Evolutionary conservation across 2,113 vertebrate genomes (phyloP), one percentile per base, ranked within the genome.

Genomic region (Apteryx mantelli): DNA sequence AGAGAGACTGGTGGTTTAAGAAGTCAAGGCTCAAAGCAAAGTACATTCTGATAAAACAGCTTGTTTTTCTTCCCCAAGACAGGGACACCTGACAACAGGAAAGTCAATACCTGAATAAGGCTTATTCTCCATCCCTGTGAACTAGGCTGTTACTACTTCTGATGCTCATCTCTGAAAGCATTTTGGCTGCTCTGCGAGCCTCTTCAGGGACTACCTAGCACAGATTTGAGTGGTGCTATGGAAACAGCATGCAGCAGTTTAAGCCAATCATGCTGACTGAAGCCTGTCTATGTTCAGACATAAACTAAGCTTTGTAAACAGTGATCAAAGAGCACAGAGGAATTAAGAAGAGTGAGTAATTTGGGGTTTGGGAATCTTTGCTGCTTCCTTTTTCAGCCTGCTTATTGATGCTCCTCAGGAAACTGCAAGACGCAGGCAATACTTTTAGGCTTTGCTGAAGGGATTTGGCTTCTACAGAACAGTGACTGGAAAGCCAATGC

Each of bases 61-160:
- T 42, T 10, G 6, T 64, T 91, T 86, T 70, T 61, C 50, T 91
- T 56, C 80, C 78, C 65, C 69, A 91, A 85, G 70, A 64, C n/a
- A 38, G 53, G 28, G 36, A 90, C 60, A 95, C 48, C 88, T 74
- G 77, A 50, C 76, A 93, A 71, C 2, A 53, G 46, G 28, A 60
- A 86, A 89, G 65, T 78, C 52, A 84, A 5, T 71, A 93, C 56
- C 83, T 86, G 82, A 91, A 88, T 17, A 21, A 36, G 86, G 56
- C 56, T 91, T 56, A 63, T 75, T 86, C 64, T 60, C 55, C 81
- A 88, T 6, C 24, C 14, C 32, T 3, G 2, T 20, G 36, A 38
- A 56, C 36, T 53, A 52, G 40, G 50, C 85, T 93, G 75, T 48
- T 88, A 36, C 25, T 70, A n/a, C 36, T 86, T 53, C 68, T 66